These are phyloP conservation scores for Nephrocerus scutellatus DNA, from an alignment of 2,888 invertebrate species.

Conservation along the genomic window DNA sequence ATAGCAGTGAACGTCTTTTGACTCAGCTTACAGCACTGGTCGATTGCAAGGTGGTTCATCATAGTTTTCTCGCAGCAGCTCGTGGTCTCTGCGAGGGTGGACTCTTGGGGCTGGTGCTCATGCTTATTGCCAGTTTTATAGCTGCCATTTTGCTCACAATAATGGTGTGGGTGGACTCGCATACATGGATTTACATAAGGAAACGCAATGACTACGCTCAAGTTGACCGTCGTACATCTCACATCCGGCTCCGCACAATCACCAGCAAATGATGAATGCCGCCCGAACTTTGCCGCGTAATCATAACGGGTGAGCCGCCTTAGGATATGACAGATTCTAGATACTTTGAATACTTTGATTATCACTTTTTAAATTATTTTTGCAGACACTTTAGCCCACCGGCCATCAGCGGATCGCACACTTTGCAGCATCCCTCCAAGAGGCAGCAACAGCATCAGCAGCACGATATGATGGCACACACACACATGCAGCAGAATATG, in stretches of 20 bases:
- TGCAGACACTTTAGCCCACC: conserved; percentile 47
- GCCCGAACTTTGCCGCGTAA: conserved; percentile 50
- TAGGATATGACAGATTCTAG: background rate
- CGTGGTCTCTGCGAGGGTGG: conserved; percentile 78
- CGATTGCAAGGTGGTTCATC: conserved; percentile 77
- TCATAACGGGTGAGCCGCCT: conserved; percentile 45
- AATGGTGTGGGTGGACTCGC: conserved; percentile 89
- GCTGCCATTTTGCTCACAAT: conserved; percentile 86
- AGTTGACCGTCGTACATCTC: conserved; percentile 63
- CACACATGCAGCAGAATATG: conserved; percentile 49
- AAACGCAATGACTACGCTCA: conserved; percentile 76
- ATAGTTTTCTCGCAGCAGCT: conserved; percentile 73
- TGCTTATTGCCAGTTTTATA: conserved; percentile 77
- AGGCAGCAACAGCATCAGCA: conserved; percentile 39
- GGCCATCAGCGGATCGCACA: conserved; percentile 48
- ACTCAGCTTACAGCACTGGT: conserved; percentile 63
- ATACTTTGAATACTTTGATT: background rate
- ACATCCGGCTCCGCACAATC: conserved; percentile 49
- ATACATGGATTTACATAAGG: conserved; percentile 94
- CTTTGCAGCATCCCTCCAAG: conserved; percentile 47
- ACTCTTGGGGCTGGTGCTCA: conserved; percentile 72
- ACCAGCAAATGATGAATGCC: conserved; percentile 49
- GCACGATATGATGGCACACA: conserved; percentile 49
- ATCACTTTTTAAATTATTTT: conserved; percentile 12
- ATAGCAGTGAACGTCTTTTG: conserved; percentile 66